Conservation (phyloP, 2,797 vertebrate species). For the Cuniculus paca region DNA sequence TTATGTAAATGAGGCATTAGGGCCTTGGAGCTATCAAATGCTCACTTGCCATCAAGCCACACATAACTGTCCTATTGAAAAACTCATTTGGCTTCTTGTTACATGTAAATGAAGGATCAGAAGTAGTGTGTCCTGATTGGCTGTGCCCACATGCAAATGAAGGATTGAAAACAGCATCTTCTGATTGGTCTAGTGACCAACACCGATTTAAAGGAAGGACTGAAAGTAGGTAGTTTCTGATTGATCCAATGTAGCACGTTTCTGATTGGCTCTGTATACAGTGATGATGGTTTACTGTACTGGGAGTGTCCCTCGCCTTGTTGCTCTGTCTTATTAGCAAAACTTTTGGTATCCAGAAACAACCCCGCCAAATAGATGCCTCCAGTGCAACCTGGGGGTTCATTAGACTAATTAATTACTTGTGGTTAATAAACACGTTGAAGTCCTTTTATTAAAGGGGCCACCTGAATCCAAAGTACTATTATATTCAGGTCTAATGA, state of each 20-base stretch:
- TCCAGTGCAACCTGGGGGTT: constrained; percentile 60
- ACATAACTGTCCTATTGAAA: not conserved
- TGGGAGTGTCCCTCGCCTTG: not conserved
- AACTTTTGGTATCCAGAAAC: constrained; percentile 67
- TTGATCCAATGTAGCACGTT: not conserved
- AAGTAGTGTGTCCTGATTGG: not conserved
- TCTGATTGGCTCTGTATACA: not conserved
- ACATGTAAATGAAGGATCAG: not conserved
- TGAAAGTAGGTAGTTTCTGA: not conserved
- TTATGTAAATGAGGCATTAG: not conserved
- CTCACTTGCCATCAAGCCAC: not conserved
- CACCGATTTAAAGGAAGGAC: not conserved
- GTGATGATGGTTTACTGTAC: not conserved
- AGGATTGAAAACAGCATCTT: not conserved
- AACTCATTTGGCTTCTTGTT: not conserved
- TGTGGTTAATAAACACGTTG: constrained; percentile 67
- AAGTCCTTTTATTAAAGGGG: constrained; percentile 78
- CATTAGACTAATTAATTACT: constrained; percentile 76
- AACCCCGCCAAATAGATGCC: constrained; percentile 60
- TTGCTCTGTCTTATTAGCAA: not conserved
- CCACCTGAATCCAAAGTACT: constrained; percentile 47
- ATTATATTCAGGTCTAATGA: constrained; percentile 73
- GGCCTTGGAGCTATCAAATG: not conserved
- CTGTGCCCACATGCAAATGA: not conserved
- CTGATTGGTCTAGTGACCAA: not conserved